Conservation (phyloP, 2,888 invertebrate species). For the Caradrina clavipalpis region DNA sequence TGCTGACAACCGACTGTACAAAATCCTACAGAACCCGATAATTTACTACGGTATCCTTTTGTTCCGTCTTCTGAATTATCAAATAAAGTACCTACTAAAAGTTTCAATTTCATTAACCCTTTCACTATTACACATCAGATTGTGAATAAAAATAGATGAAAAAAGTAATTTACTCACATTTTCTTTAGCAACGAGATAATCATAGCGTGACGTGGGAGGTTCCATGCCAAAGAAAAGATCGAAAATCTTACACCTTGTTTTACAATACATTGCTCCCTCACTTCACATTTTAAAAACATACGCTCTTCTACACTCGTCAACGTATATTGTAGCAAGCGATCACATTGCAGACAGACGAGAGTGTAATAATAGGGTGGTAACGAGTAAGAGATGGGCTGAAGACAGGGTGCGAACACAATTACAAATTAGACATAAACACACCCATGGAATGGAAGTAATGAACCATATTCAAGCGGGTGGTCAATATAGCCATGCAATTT, state of each 20-base stretch:
- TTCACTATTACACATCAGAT: slow-evolving; percentile 58
- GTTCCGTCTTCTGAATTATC: neutral
- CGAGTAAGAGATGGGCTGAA: slow-evolving; percentile 71
- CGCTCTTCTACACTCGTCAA: slow-evolving; percentile 40
- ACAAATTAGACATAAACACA: slow-evolving; percentile 84
- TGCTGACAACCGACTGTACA: no score
- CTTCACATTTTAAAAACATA: neutral
- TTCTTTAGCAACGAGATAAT: slow-evolving; percentile 69
- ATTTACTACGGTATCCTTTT: neutral
- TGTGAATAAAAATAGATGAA: slow-evolving; percentile 70
- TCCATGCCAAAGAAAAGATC: slow-evolving; percentile 50
- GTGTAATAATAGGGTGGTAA: slow-evolving; percentile 40
- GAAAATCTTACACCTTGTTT: neutral
- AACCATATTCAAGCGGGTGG: slow-evolving; percentile 88
- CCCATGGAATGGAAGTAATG: slow-evolving; percentile 83
- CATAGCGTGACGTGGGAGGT: slow-evolving; percentile 69
- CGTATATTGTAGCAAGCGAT: slow-evolving; percentile 44
- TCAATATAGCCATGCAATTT: slow-evolving; percentile 82
- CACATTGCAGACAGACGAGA: neutral
- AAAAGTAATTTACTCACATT: slow-evolving; percentile 66
- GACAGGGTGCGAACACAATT: slow-evolving; percentile 83
- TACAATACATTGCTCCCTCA: slow-evolving; percentile 44
- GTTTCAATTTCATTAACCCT: slow-evolving; percentile 43
- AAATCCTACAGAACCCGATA: neutral
- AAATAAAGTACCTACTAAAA: slow-evolving; percentile 20